These are phyloP conservation scores for western clawed frog (Xenopus tropicalis) DNA, from an alignment of 2,113 vertebrate genomes.

Conservation along the genomic window DNA sequence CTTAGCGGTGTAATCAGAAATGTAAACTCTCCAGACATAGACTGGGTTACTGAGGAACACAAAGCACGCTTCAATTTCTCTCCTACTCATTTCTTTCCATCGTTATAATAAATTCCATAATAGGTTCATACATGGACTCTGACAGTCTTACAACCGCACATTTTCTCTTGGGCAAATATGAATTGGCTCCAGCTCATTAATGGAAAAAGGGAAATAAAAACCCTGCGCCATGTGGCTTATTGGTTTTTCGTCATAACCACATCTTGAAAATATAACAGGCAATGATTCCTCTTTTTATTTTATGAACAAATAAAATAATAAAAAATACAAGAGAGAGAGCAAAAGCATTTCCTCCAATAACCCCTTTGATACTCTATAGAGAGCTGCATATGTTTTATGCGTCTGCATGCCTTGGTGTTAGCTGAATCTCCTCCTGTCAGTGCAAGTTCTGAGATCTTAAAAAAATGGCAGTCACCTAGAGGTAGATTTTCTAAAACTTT, in stretches of 20 bases:
- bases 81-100: conserved; percentile 13
- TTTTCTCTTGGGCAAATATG: conserved; percentile 23
- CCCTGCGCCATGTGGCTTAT: not conserved
- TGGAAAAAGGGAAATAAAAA: conserved; percentile 3
- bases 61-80: conserved; percentile 28
- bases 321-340: not conserved
- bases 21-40: conserved; percentile 29
- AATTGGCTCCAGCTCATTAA: conserved; percentile 6
- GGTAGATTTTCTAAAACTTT: no score
- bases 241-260: not conserved
- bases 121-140: conserved; percentile 7
- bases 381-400: not conserved
- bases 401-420: no score
- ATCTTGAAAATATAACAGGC: conserved; percentile 1
- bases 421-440: no score
- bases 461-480: no score
- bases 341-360: not conserved
- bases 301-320: conserved; percentile 1
- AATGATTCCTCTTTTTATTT: not conserved
- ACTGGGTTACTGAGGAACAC: conserved; percentile 12
- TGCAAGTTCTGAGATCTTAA: no score
- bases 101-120: conserved; percentile 13
- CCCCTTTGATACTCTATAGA: not conserved
- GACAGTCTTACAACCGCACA: conserved; percentile 11
- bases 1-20: conserved; percentile 35